Conservation (phyloP, 1,140 invertebrate genomes). For the Chionoecetes opilio region DNA sequence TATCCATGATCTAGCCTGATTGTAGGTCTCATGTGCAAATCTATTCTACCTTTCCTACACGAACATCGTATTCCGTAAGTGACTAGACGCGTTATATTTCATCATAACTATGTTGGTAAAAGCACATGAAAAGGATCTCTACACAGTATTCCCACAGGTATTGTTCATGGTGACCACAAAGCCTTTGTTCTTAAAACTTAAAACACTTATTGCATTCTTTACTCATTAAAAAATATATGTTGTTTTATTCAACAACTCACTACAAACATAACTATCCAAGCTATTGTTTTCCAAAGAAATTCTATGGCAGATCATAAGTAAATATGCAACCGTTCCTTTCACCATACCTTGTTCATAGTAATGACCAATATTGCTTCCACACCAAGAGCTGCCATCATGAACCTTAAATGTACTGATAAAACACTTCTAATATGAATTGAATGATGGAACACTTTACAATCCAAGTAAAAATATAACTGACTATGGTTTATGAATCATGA, state of each 20-base stretch:
- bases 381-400: not conserved
- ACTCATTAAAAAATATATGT: conserved; percentile 29
- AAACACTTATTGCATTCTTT: not conserved
- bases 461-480: not conserved
- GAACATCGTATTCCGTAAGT: conserved; percentile 33
- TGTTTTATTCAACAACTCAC: not conserved
- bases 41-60: conserved; percentile 19
- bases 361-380: not conserved
- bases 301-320: not conserved
- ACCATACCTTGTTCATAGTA: not conserved
- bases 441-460: not conserved
- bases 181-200: not conserved
- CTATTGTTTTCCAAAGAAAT: conserved; percentile 1
- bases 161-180: not conserved
- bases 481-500: not conserved
- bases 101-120: conserved; percentile 25
- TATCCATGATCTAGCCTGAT: not conserved
- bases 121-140: not conserved
- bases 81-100: conserved; percentile 46
- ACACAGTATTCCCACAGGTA: conserved; percentile 15
- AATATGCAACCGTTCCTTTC: not conserved
- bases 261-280: not conserved
- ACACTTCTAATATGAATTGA: not conserved
- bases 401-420: not conserved
- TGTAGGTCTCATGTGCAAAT: conserved; percentile 19